These are phyloP conservation scores for Diachrysia chrysitis DNA, from an alignment of 2,888 invertebrate species.

Conservation along the genomic window DNA sequence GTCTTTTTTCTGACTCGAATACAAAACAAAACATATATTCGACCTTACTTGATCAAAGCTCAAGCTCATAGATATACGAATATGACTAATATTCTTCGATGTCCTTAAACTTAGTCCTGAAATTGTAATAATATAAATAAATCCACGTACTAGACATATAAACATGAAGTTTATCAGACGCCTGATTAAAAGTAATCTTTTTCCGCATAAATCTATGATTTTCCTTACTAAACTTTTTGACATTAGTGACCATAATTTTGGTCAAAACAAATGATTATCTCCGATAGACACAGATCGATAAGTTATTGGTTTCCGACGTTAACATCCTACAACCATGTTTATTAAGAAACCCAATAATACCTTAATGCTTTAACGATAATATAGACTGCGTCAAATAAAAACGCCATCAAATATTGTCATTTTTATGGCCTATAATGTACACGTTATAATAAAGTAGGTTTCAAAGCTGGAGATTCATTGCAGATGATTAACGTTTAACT, in stretches of 20 bases:
- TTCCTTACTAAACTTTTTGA: too few species aligned
- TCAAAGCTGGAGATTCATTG: conserved; percentile 57
- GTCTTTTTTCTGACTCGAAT: too few species aligned
- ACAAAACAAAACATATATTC: too few species aligned
- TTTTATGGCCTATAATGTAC: not conserved
- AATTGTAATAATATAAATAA: too few species aligned
- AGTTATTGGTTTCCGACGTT: not conserved
- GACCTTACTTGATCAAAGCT: too few species aligned
- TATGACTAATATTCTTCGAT: too few species aligned
- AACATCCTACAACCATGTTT: not conserved
- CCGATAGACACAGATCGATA: not conserved
- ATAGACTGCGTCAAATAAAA: not conserved
- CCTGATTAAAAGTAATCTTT: too few species aligned
- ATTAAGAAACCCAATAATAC: not conserved
- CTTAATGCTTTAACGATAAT: conserved; percentile 1
- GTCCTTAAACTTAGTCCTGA: too few species aligned
- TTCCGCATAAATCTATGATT: too few species aligned
- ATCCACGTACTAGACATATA: too few species aligned
- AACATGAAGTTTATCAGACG: too few species aligned
- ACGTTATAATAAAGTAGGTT: conserved; percentile 34
- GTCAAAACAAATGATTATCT: not conserved
- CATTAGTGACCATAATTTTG: not conserved
- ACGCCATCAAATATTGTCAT: conserved; percentile 2
- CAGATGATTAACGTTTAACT: conserved; percentile 42
- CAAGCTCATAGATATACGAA: too few species aligned